Conservation (phyloP, 2,888 invertebrate species). For the Agriopis leucophaearia region DNA sequence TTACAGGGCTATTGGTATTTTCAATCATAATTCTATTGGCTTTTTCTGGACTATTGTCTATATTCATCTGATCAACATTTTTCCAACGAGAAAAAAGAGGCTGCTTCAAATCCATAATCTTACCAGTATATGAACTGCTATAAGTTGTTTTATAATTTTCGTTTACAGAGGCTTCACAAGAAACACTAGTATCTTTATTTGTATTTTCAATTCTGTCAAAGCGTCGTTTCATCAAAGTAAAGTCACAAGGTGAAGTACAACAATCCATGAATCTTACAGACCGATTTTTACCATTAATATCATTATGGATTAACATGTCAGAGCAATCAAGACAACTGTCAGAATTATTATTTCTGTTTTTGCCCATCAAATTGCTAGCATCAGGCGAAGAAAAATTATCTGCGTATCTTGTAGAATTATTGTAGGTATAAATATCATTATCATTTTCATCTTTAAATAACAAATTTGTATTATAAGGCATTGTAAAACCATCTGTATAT, state of each 20-base stretch:
- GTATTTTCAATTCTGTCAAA: too few species aligned
- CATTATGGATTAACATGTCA: not conserved
- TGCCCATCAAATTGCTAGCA: not conserved
- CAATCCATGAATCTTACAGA: not conserved
- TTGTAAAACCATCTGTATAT: not conserved
- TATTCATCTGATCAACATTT: not conserved
- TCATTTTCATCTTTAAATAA: not conserved
- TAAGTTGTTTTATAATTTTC: not conserved
- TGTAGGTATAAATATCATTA: not conserved
- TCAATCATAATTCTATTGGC: not conserved
- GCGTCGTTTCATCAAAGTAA: not conserved
- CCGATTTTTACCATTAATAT: not conserved
- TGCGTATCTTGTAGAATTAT: not conserved
- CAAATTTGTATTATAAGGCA: not conserved
- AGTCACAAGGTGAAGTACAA: not conserved
- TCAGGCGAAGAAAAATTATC: not conserved
- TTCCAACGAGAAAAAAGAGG: not conserved
- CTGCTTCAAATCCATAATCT: not conserved
- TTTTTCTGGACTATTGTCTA: not conserved
- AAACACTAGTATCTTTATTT: not conserved
- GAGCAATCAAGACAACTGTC: not conserved
- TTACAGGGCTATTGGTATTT: not conserved
- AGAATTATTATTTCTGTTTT: not conserved
- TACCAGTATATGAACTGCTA: slow-evolving; percentile 1
- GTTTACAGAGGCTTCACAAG: not conserved